Percentiles rank a stretch among this genome's conserved stretches.
Conservation (phyloP, 1,140 invertebrate genomes). For the Theocolax elegans region DNA sequence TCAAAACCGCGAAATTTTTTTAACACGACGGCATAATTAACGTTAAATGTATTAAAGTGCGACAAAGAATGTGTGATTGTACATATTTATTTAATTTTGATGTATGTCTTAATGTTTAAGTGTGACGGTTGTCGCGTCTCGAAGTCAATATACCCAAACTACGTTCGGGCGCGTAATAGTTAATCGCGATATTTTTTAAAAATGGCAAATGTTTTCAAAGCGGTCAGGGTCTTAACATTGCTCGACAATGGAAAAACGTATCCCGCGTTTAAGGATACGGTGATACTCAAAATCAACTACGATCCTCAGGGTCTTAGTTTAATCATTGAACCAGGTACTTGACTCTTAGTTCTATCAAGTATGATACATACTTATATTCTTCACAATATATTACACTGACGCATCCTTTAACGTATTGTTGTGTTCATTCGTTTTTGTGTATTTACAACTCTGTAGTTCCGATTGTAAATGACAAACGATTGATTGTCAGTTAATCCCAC, state of each 20-base stretch:
- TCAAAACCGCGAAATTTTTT: not conserved
- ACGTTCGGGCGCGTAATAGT: not conserved
- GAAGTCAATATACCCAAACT: not conserved
- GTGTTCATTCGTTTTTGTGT: no score
- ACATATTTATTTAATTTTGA: not conserved
- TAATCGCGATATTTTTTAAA: conserved; percentile 53
- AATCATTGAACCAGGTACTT: conserved; percentile 72
- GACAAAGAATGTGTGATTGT: not conserved
- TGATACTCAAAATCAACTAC: conserved; percentile 78
- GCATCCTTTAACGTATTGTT: no score
- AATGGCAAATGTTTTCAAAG: conserved; percentile 79
- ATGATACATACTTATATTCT: no score
- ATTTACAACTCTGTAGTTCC: no score
- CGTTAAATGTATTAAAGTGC: not conserved
- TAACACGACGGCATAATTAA: no score
- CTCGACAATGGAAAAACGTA: conserved; percentile 75
- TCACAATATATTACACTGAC: no score
- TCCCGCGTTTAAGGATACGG: conserved; percentile 76
- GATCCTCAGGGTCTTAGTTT: conserved; percentile 81
- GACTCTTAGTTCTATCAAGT: no score
- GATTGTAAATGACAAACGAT: no score
- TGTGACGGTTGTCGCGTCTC: not conserved
- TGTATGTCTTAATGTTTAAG: not conserved
- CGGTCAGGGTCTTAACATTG: conserved; percentile 76
- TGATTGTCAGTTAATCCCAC: no score